phyloP scores from a whole-genome alignment of 2,113 vertebrate genomes.

The Martes martes region DNA sequence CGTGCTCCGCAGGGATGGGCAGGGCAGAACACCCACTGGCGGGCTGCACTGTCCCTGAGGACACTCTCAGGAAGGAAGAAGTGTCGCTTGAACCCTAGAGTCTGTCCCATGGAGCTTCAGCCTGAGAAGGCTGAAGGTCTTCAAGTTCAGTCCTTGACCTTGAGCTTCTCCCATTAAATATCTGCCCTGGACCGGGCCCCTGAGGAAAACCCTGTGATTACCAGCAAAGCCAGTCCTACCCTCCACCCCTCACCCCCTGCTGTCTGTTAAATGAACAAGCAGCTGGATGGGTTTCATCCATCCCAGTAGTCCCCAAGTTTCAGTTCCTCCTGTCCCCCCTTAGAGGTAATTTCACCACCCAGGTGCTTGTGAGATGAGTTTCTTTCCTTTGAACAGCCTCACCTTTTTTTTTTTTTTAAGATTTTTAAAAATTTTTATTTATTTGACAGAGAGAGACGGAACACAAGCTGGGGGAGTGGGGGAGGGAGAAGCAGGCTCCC shows the following conservation, averaged over 20 bases:
- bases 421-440: too few relatives aligned
- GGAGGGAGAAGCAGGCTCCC: too few relatives aligned
- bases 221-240: not conserved
- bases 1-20: not conserved
- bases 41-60: not conserved
- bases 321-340: not conserved
- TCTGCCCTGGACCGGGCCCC: not conserved
- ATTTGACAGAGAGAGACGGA: too few relatives aligned
- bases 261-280: not conserved
- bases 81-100: not conserved
- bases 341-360: not conserved
- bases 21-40: not conserved
- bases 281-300: not conserved
- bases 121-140: not conserved
- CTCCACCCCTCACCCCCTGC: not conserved
- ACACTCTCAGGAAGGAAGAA: not conserved
- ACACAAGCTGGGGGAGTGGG: too few relatives aligned
- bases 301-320: not conserved
- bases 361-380: not conserved
- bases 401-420: not conserved
- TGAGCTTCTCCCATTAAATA: not conserved
- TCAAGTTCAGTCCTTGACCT: not conserved
- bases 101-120: not conserved
- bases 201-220: not conserved
- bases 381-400: not conserved